Evolutionary conservation across 2,888 invertebrate species (phyloP), one percentile per base, ranked within the genome.

Genomic region (Macropis europaea): DNA sequence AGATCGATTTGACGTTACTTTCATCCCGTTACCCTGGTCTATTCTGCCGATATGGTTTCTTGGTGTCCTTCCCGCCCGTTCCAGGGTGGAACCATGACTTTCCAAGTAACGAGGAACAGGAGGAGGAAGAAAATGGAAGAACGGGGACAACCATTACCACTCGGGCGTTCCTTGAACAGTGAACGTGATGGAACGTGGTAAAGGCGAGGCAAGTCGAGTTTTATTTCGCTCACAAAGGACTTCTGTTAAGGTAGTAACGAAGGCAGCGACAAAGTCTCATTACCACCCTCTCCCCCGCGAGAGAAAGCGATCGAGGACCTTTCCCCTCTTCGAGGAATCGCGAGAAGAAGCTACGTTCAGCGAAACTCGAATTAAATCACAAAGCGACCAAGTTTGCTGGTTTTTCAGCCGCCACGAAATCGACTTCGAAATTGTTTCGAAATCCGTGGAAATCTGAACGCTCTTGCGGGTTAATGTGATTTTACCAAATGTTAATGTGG

Each of bases 221-320:
- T 75, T 77, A 69, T 73, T 78, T 73, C 61, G 52, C 73, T 69
- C 60, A 73, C 73, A 76, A 76, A 78, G 64, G 48, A 45, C 57
- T 34, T 50, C 43, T 57, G 67, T 54, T 59, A 68, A 73, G 59
- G 52, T 50, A 56, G 75, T 68, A 77, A 77, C 62, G 62, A 77
- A 66, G 60, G 61, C 73, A 63, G 42, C 57, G 76, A 76, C 69
- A 36, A 28, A 13, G 48, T 64, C 76, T 76, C 69, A 61, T 76
- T 76, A 73, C 61, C 30, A 53, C 13, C 36, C 17, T 26, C 34
- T 15, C 34, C 4, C 17, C 24, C 47, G 47, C 30, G 30, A 30
- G 43, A 34, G 17, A 56, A 45, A 60, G 17, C 43, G 68, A 68
- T 57, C 68, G 73, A 38, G 40, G 15, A 72, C 28, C 43, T 52